Evolutionary conservation across 2,888 invertebrate species (phyloP).

Genomic region (Polyploca ridens): DNA sequence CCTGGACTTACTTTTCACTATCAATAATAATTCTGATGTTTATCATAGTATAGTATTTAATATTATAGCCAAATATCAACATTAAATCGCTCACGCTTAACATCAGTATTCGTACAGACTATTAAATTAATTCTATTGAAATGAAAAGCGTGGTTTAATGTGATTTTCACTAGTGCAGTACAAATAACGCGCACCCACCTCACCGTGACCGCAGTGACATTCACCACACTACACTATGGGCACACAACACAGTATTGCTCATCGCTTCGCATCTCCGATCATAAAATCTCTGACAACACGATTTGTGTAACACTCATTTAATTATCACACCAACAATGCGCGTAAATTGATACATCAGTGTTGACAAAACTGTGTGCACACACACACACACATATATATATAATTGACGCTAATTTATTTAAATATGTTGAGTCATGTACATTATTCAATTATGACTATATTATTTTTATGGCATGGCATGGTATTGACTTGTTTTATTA

Average conservation of each 20-base stretch:
- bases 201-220: background rate
- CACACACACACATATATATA: too few species aligned
- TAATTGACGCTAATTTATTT: background rate
- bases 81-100: too few species aligned
- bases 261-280: background rate
- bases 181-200: background rate
- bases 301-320: constrained; percentile 5
- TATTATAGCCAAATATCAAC: too few species aligned
- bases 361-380: background rate
- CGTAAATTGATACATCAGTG: background rate
- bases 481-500: too few species aligned
- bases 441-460: background rate
- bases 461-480: background rate
- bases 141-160: background rate
- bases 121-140: background rate
- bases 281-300: background rate
- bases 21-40: too few species aligned
- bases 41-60: too few species aligned
- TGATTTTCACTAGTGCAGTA: background rate
- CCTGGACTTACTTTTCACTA: too few species aligned
- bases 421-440: background rate
- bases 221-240: background rate
- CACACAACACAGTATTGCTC: background rate
- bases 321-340: background rate
- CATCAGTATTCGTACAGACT: too few species aligned